Conservation (phyloP, 1,140 invertebrate species). For the Saccostrea cuccullata region DNA sequence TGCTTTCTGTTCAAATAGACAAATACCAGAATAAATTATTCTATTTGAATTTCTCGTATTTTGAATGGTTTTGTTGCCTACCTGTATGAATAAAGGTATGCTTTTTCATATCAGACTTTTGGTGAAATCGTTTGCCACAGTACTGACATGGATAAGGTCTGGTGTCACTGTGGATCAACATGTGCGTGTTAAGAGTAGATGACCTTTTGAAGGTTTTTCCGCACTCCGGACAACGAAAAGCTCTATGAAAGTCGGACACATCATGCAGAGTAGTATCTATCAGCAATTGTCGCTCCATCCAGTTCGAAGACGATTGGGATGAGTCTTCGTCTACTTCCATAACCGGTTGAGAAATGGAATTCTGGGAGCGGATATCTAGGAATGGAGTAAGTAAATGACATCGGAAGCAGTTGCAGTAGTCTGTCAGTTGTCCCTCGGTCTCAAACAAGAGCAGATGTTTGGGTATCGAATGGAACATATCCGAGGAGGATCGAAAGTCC, state of each 20-base stretch:
- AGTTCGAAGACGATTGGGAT: background rate
- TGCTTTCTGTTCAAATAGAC: too few species aligned
- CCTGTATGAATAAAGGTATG: constrained; percentile 99
- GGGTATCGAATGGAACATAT: background rate
- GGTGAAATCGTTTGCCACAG: constrained; percentile 98
- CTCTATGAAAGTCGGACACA: constrained; percentile 82
- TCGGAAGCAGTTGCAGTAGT: constrained; percentile 15
- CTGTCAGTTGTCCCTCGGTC: background rate
- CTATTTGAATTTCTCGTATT: background rate
- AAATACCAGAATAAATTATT: too few species aligned
- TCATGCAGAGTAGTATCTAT: constrained; percentile 32
- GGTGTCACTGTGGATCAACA: constrained; percentile 98
- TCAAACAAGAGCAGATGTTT: constrained; percentile 1
- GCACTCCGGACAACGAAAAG: constrained; percentile 97
- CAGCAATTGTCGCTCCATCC: constrained; percentile 5
- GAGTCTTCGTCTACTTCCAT: constrained; percentile 18
- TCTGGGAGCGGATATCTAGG: background rate
- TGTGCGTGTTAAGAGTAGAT: constrained; percentile 97
- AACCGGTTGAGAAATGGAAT: background rate
- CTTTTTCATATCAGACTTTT: constrained; percentile 99
- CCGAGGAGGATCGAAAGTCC: background rate
- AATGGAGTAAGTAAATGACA: constrained; percentile 28
- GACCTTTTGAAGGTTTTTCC: constrained; percentile 98
- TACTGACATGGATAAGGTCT: constrained; percentile 78
- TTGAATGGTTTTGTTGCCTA: constrained; percentile 76